Evolutionary conservation across 2,888 invertebrate genomes (phyloP), one percentile per base, ranked within the genome.

Genomic region (Tromatobia lineatoria): DNA sequence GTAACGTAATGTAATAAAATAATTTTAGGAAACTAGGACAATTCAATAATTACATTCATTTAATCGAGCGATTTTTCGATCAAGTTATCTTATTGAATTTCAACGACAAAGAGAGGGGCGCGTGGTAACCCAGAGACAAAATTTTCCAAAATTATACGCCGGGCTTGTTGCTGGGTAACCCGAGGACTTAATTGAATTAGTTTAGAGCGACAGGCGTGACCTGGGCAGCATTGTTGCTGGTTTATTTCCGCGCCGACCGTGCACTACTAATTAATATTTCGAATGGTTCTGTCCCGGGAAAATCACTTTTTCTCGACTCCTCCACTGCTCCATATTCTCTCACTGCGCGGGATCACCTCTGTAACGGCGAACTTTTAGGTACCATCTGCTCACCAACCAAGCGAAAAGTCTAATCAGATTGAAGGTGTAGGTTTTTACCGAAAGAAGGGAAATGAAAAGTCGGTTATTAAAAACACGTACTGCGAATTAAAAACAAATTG

Each of bases 111-210:
- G 38, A 59, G 38, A 59, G 45, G 0, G 18, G 61, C 34, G 61
- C 20, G 25, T 13, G 54, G 34, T 4, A n/a, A 29, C 20, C 18
- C 42, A 8, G 59, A 29, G 45, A 29, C 6, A 15, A 23, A 47
- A 69, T 52, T 57, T 75, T 61, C 18, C 23, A 74, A 50, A 82
- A 80, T 83, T 85, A 83, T 61, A 61, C 13, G 67, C 59, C 57
- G 71, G 64, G 57, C 76, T 79, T 71, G 50, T 45, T 79, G 85
- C 78, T 66, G 73, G 83, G 80, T 18, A 67, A 73, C 29, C 78
- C n/a, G 47, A 13, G 25, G 42, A 47, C 82, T 88, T 90, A 87
- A 90, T 90, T 89, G 87, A 90, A 90, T 90, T 89, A 89, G 89
- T 90, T 89, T 86, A 80, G 86, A 85, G 20, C 47, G 47, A 34